Conservation (phyloP, 2,797 vertebrate genomes). For the Salarias fasciatus region DNA sequence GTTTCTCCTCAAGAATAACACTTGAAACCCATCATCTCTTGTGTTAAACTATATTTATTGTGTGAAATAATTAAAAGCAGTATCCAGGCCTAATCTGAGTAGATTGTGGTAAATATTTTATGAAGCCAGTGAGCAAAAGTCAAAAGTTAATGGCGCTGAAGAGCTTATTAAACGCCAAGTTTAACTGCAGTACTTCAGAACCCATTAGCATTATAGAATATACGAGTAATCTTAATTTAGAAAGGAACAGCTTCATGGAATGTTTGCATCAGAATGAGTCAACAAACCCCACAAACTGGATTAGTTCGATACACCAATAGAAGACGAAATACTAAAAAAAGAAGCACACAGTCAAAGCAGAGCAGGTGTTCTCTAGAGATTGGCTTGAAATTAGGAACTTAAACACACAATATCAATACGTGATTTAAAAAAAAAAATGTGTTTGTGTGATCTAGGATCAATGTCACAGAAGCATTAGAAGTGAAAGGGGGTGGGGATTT, state of each 20-base stretch:
- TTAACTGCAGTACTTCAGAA: neutral
- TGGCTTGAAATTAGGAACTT: slow-evolving; percentile 15
- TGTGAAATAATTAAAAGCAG: too few relatives aligned
- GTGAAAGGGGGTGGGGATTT: too few relatives aligned
- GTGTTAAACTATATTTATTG: neutral
- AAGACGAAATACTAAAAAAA: neutral
- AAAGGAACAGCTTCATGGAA: too few relatives aligned
- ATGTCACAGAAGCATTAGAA: too few relatives aligned
- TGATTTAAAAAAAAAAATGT: slow-evolving; percentile 18
- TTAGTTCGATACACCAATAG: neutral
- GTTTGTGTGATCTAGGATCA: neutral
- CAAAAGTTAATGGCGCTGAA: neutral
- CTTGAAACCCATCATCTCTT: neutral
- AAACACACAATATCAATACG: neutral
- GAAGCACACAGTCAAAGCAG: slow-evolving; percentile 1
- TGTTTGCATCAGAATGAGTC: too few relatives aligned
- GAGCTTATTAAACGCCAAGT: neutral
- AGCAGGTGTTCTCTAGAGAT: slow-evolving; percentile 22
- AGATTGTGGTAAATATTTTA: neutral
- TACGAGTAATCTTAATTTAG: too few relatives aligned
- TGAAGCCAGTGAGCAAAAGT: neutral
- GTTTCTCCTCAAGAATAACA: neutral
- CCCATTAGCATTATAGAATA: neutral
- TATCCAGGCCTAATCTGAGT: neutral
- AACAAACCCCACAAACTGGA: neutral